Evolutionary conservation across 2,797 vertebrate genomes (phyloP).

Genomic region (Hydrolagus colliei): DNA sequence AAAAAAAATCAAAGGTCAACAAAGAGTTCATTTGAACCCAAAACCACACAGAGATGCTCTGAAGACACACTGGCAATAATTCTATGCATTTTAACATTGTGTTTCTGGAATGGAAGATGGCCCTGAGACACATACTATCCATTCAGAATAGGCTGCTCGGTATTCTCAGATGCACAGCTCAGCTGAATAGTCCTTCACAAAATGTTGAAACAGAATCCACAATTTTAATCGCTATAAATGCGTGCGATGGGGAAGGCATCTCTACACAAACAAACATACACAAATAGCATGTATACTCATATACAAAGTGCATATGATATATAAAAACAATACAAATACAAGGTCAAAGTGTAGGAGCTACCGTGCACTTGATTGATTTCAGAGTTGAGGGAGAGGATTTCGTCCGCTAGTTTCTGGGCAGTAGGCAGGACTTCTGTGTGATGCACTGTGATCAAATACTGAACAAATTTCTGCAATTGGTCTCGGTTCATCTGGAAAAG

Average conservation of each 20-base stretch:
- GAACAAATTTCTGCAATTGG: constrained; percentile 96
- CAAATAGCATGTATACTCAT: too few relatives aligned
- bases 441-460: constrained; percentile 97
- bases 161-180: background rate
- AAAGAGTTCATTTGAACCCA: background rate
- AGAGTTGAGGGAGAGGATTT: constrained; percentile 96
- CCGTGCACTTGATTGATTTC: constrained; percentile 99
- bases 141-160: background rate
- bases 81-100: background rate
- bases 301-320: too few relatives aligned
- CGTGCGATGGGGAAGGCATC: background rate
- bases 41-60: background rate
- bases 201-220: background rate
- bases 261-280: background rate
- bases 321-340: constrained; percentile 31
- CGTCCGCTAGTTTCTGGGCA: constrained; percentile 91
- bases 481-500: constrained; percentile 98
- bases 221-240: background rate
- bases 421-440: constrained; percentile 98
- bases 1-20: constrained; percentile 34
- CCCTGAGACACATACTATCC: background rate
- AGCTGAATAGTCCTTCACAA: background rate
- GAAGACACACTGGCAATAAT: background rate
- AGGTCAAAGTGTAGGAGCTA: constrained; percentile 53
- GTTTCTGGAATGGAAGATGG: background rate